Conservation (phyloP, 2,888 invertebrate genomes). For the Perizoma flavofasciatum region DNA sequence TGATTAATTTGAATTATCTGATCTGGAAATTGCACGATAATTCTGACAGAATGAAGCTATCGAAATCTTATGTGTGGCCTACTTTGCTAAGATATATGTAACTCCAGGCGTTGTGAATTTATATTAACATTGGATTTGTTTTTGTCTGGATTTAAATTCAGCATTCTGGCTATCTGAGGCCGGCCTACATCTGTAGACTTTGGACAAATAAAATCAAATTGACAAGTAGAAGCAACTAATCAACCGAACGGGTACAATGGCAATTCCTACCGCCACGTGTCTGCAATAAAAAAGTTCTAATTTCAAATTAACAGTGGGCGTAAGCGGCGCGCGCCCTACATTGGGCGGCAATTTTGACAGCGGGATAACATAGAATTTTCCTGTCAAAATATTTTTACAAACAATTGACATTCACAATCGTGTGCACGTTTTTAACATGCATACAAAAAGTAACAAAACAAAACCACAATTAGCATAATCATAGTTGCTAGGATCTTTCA, state of each 20-base stretch:
- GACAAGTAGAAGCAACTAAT: no score
- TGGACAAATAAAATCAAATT: no score
- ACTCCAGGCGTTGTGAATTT: no score
- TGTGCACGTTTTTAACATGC: conserved; percentile 54
- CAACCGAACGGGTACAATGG: conserved; percentile 20
- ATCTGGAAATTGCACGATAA: no score
- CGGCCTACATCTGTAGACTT: no score
- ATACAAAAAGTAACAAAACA: conserved; percentile 71
- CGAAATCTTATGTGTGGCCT: no score
- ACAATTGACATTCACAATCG: conserved; percentile 69
- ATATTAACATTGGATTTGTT: no score
- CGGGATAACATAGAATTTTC: conserved; percentile 72
- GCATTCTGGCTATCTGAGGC: no score
- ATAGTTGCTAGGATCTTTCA: conserved; percentile 59
- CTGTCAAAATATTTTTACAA: conserved; percentile 83
- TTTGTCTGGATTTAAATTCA: no score
- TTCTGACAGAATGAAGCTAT: no score
- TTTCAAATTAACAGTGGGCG: conserved; percentile 73
- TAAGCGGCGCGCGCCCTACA: conserved; percentile 60
- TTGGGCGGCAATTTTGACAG: conserved; percentile 76
- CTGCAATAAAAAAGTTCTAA: conserved; percentile 77
- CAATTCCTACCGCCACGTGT: conserved; percentile 62
- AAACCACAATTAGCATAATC: conserved; percentile 83
- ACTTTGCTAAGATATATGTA: no score
- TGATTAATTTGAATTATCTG: no score